Conservation (phyloP, 2,888 invertebrate genomes). For the Hirtodrosophila histrioides region DNA sequence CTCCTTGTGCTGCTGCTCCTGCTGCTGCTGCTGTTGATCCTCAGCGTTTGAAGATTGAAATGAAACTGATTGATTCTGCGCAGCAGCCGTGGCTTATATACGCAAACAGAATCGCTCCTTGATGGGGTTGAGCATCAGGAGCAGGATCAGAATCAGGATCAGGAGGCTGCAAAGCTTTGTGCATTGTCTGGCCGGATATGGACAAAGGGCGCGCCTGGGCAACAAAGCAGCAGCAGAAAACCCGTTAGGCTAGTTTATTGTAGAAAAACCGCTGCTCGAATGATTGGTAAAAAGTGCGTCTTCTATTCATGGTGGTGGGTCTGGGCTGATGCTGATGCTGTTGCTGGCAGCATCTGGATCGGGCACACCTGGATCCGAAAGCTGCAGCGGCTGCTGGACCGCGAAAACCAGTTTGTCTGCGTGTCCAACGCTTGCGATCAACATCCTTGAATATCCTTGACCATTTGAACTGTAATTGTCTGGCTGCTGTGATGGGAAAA, state of each 20-base stretch:
- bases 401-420: conserved; percentile 46
- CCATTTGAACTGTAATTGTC: conserved; percentile 80
- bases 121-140: conserved; percentile 36
- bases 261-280: conserved; percentile 70
- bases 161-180: conserved; percentile 61
- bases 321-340: conserved; percentile 44
- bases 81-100: conserved; percentile 79
- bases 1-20: conserved; percentile 53
- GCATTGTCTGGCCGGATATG: conserved; percentile 65
- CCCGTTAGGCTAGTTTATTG: conserved; percentile 79
- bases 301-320: conserved; percentile 72
- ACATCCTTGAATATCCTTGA: conserved; percentile 80
- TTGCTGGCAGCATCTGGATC: conserved; percentile 63
- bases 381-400: conserved; percentile 71
- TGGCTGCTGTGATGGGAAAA: conserved; percentile 64
- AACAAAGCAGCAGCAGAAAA: conserved; percentile 61
- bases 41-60: conserved; percentile 80
- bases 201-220: conserved; percentile 55
- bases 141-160: conserved; percentile 46
- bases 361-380: conserved; percentile 72
- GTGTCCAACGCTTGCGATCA: conserved; percentile 21
- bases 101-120: conserved; percentile 22
- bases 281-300: conserved; percentile 65
- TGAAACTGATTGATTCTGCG: conserved; percentile 83
- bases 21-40: conserved; percentile 69